Base-by-base conservation (phyloP, 1,140 invertebrate genomes). In the Argopecten irradians region DNA sequence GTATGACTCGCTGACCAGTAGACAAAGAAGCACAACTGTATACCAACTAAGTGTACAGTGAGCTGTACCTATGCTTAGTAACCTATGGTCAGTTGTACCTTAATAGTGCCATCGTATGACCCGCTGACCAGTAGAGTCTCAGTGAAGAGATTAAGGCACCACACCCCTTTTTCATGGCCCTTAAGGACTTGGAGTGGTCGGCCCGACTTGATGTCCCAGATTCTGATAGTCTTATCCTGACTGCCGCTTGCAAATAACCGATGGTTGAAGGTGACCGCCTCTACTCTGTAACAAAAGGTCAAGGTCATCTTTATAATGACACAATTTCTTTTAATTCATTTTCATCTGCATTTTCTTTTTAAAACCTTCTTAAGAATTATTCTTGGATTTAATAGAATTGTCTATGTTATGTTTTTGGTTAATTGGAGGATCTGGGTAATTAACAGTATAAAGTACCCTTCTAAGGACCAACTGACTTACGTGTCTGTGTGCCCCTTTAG, bases 121-220 rank as follows among this genome's bases (percentile, higher is more conserved):
- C 94, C 95, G 86, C 93, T 94, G 39, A 95, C 82, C 33, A 95
- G 91, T 1, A 95, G 91, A 84, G 92, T 90, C 39, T 93, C 90
- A 16, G 94, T 95, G 83, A 93, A 94, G 91, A 95, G 95, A 87
- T 93, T 92, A 0, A 95, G 91, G 87, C 94, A 94, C 94, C 94
- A 95, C 16, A 95, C 91, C 32, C 94, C 94, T 71, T 92, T 93
- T 22, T 89, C 89, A 90, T 95, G 95, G 0, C 94, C 95, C 82
- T 91, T 92, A 0, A 95, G 89, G 22, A 93, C 93, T 33, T 93
- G 90, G n/a, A 91, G 34, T 46, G 91, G 89, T 39, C 90, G 90
- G 13, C 92, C 93, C 11, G 92, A 91, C 85, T 89, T 92, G 34
- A 95, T 91, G 89, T 94, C 92, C 94, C 94, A 95, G 22, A 95